These are phyloP conservation scores for Labeo calbasu DNA, from an alignment of 2,797 vertebrate species.

Conservation along the genomic window DNA sequence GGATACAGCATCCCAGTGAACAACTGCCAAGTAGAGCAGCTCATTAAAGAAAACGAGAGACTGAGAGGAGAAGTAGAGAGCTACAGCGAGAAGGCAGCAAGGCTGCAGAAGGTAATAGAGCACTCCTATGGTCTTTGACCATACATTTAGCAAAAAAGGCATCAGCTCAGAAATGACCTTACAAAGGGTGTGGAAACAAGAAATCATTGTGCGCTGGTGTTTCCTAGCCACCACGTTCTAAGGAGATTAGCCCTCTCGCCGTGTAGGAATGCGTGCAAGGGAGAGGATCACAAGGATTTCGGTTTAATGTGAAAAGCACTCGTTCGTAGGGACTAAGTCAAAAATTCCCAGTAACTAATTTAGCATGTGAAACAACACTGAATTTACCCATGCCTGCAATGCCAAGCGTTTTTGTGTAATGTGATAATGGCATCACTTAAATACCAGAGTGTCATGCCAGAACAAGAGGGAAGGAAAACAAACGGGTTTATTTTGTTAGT, in stretches of 20 bases:
- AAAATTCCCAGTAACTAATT: conserved; percentile 29
- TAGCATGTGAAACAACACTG: conserved; percentile 25
- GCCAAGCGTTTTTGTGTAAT: conserved; percentile 38
- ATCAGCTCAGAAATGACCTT: conserved; percentile 39
- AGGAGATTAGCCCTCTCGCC: conserved; percentile 53
- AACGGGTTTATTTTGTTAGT: conserved; percentile 21
- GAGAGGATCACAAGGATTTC: conserved; percentile 39
- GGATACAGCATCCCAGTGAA: conserved; percentile 63
- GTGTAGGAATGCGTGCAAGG: conserved; percentile 47
- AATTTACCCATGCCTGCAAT: conserved; percentile 35
- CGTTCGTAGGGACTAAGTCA: conserved; percentile 38
- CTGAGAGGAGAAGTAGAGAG: conserved; percentile 87
- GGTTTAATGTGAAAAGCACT: conserved; percentile 34
- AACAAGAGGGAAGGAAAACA: background rate
- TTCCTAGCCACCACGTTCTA: conserved; percentile 58
- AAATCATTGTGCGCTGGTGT: conserved; percentile 53
- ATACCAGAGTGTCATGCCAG: conserved; percentile 42
- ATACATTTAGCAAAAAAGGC: background rate
- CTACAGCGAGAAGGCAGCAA: conserved; percentile 82
- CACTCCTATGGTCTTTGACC: background rate
- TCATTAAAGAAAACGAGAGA: conserved; percentile 87
- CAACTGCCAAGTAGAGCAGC: conserved; percentile 75
- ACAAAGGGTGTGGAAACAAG: conserved; percentile 55
- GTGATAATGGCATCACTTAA: conserved; percentile 38
- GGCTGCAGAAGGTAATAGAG: conserved; percentile 89